phyloP scores from a whole-genome alignment of 1,140 invertebrate species.

The Antheraea mylitta region DNA sequence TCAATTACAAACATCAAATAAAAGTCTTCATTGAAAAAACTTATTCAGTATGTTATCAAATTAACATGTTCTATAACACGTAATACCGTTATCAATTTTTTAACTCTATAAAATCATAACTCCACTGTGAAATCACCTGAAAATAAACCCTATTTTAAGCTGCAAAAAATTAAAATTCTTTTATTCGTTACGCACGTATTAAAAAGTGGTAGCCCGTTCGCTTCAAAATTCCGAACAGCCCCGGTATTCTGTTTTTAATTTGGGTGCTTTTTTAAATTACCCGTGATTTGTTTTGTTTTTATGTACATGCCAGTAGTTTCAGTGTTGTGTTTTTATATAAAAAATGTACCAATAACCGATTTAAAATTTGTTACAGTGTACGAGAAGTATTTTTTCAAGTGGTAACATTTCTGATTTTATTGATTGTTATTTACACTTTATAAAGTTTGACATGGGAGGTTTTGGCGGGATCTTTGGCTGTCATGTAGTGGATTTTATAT shows the following conservation, averaged over 20 bases:
- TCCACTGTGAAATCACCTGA: background rate
- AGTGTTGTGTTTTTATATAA: background rate
- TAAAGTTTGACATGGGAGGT: too few species aligned
- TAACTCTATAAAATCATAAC: background rate
- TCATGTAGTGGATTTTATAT: too few species aligned
- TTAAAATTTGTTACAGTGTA: background rate
- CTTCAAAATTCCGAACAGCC: slow-evolving; percentile 64
- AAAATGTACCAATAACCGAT: background rate
- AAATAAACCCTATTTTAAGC: background rate
- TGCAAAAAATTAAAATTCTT: background rate
- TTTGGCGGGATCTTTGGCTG: too few species aligned
- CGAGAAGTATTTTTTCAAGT: background rate
- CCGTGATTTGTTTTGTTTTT: slow-evolving; percentile 59
- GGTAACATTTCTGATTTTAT: background rate
- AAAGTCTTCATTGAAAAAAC: background rate
- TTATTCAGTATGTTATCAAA: background rate
- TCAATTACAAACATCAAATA: background rate
- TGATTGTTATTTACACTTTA: too few species aligned
- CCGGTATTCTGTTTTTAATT: slow-evolving; percentile 63
- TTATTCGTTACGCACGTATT: slow-evolving; percentile 41
- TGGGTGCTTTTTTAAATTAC: slow-evolving; percentile 63
- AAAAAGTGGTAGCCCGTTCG: slow-evolving; percentile 65
- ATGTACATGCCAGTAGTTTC: slow-evolving; percentile 33
- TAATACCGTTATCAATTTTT: background rate
- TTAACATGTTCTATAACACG: background rate